Evolutionary conservation across 1,140 invertebrate genomes (phyloP).

Genomic region (Fopius arisanus): DNA sequence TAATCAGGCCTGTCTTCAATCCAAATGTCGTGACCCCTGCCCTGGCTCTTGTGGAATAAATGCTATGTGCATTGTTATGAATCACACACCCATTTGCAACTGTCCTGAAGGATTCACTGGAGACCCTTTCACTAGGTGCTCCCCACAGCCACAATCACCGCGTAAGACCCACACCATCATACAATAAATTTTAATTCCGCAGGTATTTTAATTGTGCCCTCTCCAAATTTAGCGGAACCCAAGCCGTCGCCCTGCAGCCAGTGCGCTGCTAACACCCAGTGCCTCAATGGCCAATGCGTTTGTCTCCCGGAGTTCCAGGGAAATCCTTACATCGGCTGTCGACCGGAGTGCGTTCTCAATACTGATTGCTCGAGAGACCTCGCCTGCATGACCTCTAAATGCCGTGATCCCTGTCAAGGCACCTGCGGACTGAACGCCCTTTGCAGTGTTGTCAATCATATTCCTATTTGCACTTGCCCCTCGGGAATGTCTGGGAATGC

Average conservation of each 20-base stretch:
- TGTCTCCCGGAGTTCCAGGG: slow-evolving; percentile 73
- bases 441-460: slow-evolving; percentile 78
- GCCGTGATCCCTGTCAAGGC: slow-evolving; percentile 75
- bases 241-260: slow-evolving; percentile 28
- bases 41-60: slow-evolving; percentile 76
- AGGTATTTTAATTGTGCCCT: background rate
- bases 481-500: slow-evolving; percentile 75
- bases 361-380: slow-evolving; percentile 76
- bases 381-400: slow-evolving; percentile 76
- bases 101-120: slow-evolving; percentile 75
- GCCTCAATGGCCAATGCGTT: slow-evolving; percentile 69
- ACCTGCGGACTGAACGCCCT: slow-evolving; percentile 76
- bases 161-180: slow-evolving; percentile 58
- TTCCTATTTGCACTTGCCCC: slow-evolving; percentile 77
- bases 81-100: slow-evolving; percentile 72
- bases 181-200: background rate
- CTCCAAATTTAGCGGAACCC: background rate
- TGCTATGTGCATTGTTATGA: slow-evolving; percentile 71
- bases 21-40: slow-evolving; percentile 77
- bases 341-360: slow-evolving; percentile 77
- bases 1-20: slow-evolving; percentile 70
- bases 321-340: slow-evolving; percentile 70
- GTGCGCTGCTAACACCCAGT: slow-evolving; percentile 47
- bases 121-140: slow-evolving; percentile 74
- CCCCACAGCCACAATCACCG: slow-evolving; percentile 53